Evolutionary conservation across 2,113 vertebrate genomes (phyloP), one percentile per base, ranked within the genome.

Genomic region (Andinoacara biseriatus): DNA sequence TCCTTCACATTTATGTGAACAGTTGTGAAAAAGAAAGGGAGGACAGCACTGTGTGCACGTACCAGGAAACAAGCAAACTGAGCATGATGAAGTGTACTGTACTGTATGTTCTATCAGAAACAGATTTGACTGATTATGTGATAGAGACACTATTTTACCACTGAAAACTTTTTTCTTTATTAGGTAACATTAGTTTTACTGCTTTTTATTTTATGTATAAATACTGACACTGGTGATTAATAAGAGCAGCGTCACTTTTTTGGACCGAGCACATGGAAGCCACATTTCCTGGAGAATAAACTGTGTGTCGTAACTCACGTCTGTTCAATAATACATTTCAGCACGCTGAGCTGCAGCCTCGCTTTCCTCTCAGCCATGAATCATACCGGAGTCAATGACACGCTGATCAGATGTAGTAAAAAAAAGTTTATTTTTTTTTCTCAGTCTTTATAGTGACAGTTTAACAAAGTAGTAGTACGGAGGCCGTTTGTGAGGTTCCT

Each of bases 391-490:
- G 63, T 80, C 38, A 74, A 81, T 88, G 63, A 82, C 76, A 89
- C 82, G 75, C n/a, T 24, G 46, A 78, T 74, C 58, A 79, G 69
- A 65, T 87, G 84, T 91, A 83, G 79, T 93, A 87, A 83, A 80
- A 74, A 76, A 79, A 49, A 35, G 14, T 62, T 91, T 91, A 22
- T 85, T 80, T 80, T 81, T 80, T 90, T 87, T 90, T 86, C 83
- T 87, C 83, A 81, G 92, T 93, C 86, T 89, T 90, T 93, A 93
- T 95, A 91, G 85, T 93, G 93, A 93, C 84, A 90, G 81, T 93
- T 93, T 92, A 83, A 93, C 91, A 90, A 93, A 95, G 94, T 93
- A 94, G 93, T 95, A 94, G 94, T 94, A 94, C 90, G 89, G 86
- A 87, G 89, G 87, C 80, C 22, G 40, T 87, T 82, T 78, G 78